Conservation (phyloP, 1,140 invertebrate genomes). For the Lamellibrachia luymesi region DNA sequence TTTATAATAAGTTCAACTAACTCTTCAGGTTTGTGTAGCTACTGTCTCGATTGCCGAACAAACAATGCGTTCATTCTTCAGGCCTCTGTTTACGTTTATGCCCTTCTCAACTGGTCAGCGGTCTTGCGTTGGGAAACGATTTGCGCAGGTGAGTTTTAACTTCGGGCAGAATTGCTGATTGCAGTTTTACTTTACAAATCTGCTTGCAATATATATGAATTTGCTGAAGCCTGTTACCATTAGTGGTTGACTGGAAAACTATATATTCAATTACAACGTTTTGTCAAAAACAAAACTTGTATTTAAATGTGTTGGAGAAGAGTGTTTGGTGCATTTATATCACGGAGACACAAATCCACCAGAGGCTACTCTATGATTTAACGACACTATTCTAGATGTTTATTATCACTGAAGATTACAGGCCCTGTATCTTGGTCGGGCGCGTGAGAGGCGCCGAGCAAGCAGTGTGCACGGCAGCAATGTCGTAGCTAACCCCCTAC, state of each 20-base stretch:
- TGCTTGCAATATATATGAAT: too few relatives aligned
- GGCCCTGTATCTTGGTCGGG: not conserved
- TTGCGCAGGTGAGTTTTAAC: constrained; percentile 7
- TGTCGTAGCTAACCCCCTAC: not conserved
- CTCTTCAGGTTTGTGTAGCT: not conserved
- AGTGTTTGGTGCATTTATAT: not conserved
- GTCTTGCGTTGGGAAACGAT: constrained; percentile 15
- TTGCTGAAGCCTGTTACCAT: too few relatives aligned
- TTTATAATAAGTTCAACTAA: not conserved
- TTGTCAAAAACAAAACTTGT: not conserved
- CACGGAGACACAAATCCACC: not conserved
- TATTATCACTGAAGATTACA: not conserved
- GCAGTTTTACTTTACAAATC: not conserved
- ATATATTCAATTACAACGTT: too few relatives aligned
- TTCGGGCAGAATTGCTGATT: not conserved
- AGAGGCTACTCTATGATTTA: not conserved
- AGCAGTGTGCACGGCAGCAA: too few relatives aligned
- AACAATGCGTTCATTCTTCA: not conserved
- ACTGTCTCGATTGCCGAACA: not conserved
- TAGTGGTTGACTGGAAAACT: too few relatives aligned
- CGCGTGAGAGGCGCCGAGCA: too few relatives aligned
- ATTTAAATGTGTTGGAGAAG: not conserved
- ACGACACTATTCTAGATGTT: not conserved
- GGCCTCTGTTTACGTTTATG: not conserved
- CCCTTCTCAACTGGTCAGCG: constrained; percentile 17